Conservation (phyloP, 2,113 vertebrate genomes). For the Channa argus region DNA sequence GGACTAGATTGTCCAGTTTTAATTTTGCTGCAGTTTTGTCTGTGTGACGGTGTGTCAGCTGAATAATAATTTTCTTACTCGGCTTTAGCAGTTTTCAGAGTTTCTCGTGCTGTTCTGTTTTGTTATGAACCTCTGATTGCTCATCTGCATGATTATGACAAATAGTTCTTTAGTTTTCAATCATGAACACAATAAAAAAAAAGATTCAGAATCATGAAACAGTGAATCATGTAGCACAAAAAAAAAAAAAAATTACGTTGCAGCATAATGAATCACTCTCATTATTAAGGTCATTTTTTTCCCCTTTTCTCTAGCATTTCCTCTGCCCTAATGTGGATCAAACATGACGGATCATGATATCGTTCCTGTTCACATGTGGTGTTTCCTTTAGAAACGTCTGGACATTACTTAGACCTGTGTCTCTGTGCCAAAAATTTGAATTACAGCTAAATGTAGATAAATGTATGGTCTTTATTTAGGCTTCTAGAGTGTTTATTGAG, state of each 20-base stretch:
- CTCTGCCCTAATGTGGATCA: too few species aligned
- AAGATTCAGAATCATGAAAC: constrained; percentile 37
- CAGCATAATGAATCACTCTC: constrained; percentile 26
- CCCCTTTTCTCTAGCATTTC: neutral
- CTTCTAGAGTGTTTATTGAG: neutral
- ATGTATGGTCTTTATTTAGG: neutral
- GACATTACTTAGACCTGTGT: neutral
- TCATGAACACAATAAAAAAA: constrained; percentile 6
- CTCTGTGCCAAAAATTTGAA: neutral
- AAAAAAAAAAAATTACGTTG: neutral
- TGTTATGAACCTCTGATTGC: neutral
- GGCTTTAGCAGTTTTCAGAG: too few species aligned
- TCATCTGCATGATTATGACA: neutral
- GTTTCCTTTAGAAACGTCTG: constrained; percentile 43
- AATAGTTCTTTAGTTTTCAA: constrained; percentile 8
- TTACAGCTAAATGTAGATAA: neutral
- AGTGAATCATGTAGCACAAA: constrained; percentile 14
- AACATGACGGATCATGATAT: neutral
- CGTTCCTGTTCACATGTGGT: neutral
- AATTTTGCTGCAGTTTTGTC: neutral
- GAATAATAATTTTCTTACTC: neutral
- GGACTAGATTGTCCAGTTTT: constrained; percentile 10
- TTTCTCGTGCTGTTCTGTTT: neutral
- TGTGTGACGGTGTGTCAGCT: neutral
- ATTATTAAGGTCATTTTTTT: neutral